Conservation (phyloP, 1,140 invertebrate genomes). For the Antheraea mylitta region DNA sequence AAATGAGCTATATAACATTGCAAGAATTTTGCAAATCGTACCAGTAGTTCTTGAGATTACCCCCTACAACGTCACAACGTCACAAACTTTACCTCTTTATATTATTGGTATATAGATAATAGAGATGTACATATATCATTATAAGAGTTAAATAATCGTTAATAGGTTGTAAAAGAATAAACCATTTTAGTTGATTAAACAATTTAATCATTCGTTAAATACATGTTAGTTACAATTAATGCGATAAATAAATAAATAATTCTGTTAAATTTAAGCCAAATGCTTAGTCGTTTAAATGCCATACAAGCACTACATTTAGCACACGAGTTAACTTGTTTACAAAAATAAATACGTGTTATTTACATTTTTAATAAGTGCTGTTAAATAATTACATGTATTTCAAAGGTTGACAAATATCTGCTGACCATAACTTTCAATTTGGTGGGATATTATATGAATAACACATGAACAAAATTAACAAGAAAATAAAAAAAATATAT, state of each 20-base stretch:
- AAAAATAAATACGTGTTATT: conserved; percentile 61
- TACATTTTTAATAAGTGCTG: conserved; percentile 43
- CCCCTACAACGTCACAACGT: no score
- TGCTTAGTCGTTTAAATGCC: conserved; percentile 57
- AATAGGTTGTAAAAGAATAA: neutral
- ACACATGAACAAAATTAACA: no score
- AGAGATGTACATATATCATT: no score
- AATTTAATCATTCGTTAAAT: conserved; percentile 61
- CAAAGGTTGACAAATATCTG: neutral
- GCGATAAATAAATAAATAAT: conserved; percentile 39
- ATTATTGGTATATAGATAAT: no score
- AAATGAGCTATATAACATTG: no score
- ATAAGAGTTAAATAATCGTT: neutral
- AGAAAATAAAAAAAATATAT: no score
- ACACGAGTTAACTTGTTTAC: conserved; percentile 40
- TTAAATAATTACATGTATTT: neutral
- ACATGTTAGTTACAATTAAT: conserved; percentile 61
- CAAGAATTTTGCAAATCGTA: no score
- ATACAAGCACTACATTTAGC: conserved; percentile 51
- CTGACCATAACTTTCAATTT: neutral
- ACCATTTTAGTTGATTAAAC: conserved; percentile 43
- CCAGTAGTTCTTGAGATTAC: no score
- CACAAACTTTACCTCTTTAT: no score
- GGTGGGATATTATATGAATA: no score
- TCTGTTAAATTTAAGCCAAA: conserved; percentile 31